Conservation (phyloP, 1,140 invertebrate genomes). For the Neodiprion virginianus region DNA sequence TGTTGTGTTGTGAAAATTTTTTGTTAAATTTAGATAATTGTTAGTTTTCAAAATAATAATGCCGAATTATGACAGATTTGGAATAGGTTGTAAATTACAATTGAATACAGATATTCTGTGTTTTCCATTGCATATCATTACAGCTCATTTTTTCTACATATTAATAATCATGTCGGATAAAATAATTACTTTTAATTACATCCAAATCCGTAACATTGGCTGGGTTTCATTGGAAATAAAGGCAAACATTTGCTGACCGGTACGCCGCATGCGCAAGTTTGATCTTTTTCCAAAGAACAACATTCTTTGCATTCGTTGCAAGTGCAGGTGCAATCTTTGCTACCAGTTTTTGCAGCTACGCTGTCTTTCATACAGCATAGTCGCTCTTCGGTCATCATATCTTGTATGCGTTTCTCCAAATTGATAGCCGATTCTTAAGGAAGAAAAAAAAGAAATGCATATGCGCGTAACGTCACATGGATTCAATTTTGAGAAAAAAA, state of each 20-base stretch:
- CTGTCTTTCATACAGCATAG: neutral
- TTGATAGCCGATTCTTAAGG: conserved; percentile 1
- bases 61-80: neutral
- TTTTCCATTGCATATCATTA: neutral
- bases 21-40: neutral
- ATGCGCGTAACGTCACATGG: neutral
- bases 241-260: conserved; percentile 11
- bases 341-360: neutral
- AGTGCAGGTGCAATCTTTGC: neutral
- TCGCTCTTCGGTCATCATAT: conserved; percentile 12
- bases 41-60: neutral
- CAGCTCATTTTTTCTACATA: neutral
- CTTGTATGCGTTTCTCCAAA: conserved; percentile 15
- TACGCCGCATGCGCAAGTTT: conserved; percentile 11
- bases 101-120: neutral
- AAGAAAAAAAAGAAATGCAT: neutral
- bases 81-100: conserved; percentile 1
- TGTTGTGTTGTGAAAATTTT: neutral
- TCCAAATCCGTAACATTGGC: neutral
- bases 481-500: too few species aligned
- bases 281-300: neutral
- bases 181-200: conserved; percentile 1
- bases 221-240: neutral
- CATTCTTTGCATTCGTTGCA: conserved; percentile 9
- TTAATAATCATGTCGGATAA: neutral